Evolutionary conservation across 2,113 vertebrate genomes (phyloP).

Genomic region (Thomomys bottae): DNA sequence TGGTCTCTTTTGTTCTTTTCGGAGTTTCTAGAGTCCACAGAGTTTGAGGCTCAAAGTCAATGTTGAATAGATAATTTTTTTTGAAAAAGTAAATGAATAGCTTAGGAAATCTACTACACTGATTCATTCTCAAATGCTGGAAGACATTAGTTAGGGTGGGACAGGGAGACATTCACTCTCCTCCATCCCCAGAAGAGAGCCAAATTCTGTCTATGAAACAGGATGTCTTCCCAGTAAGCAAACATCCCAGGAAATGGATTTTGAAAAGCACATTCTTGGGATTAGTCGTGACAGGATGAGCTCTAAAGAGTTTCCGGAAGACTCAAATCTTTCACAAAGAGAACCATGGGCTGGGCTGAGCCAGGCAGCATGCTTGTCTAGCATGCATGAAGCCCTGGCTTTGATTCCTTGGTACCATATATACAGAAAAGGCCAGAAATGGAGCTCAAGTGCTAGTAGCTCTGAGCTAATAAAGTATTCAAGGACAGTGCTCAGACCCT

Average conservation of each 20-base stretch:
- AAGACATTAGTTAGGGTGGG: background rate
- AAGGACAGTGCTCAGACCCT: too few relatives aligned
- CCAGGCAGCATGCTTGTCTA: constrained; percentile 34
- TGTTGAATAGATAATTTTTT: background rate
- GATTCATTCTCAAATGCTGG: constrained; percentile 9
- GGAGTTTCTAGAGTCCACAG: background rate
- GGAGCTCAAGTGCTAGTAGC: too few relatives aligned
- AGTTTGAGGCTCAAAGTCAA: background rate
- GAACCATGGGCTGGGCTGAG: background rate
- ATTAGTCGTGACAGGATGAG: constrained; percentile 6
- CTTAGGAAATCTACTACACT: background rate
- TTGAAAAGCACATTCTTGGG: constrained; percentile 48
- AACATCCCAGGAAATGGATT: constrained; percentile 34
- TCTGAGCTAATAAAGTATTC: too few relatives aligned
- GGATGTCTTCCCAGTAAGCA: background rate
- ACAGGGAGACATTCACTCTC: background rate
- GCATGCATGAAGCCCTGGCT: too few relatives aligned
- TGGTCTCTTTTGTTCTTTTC: background rate
- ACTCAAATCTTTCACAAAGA: constrained; percentile 37
- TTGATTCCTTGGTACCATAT: too few relatives aligned
- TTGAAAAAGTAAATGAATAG: background rate
- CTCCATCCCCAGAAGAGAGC: background rate
- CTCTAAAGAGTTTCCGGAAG: constrained; percentile 22
- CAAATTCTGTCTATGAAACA: background rate
- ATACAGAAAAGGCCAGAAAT: too few relatives aligned